Conservation (phyloP, 2,888 invertebrate genomes). For the Troglohyphantes excavatus region DNA sequence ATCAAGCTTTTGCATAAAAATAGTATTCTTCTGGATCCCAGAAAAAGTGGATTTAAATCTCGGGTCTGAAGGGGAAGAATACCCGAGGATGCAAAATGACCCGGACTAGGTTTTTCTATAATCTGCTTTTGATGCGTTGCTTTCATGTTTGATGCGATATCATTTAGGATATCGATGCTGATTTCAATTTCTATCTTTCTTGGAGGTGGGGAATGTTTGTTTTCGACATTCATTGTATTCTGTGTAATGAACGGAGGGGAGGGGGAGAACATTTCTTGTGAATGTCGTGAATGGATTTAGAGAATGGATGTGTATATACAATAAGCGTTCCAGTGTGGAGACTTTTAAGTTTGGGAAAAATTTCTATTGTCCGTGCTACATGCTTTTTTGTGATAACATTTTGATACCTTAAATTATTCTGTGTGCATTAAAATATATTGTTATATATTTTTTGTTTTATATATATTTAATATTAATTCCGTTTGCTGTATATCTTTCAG, state of each 20-base stretch:
- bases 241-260: slow-evolving; percentile 27
- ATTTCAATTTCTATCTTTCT: slow-evolving; percentile 62
- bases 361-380: no score
- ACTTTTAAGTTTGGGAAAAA: no score
- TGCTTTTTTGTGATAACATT: no score
- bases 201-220: slow-evolving; percentile 10
- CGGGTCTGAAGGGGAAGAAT: slow-evolving; percentile 29
- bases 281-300: background rate
- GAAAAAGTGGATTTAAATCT: slow-evolving; percentile 74
- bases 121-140: slow-evolving; percentile 56
- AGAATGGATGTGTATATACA: background rate
- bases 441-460: no score
- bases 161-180: slow-evolving; percentile 71
- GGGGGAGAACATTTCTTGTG: slow-evolving; percentile 6
- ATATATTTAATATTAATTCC: no score
- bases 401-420: no score
- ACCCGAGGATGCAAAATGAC: slow-evolving; percentile 66
- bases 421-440: no score
- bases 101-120: slow-evolving; percentile 55
- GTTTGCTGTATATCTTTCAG: no score
- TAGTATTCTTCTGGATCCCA: slow-evolving; percentile 62
- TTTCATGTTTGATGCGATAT: slow-evolving; percentile 65
- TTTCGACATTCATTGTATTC: slow-evolving; percentile 31
- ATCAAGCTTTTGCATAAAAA: slow-evolving; percentile 73
- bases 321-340: background rate